Conservation (phyloP, 2,113 vertebrate species). For the Cyanistes caeruleus region DNA sequence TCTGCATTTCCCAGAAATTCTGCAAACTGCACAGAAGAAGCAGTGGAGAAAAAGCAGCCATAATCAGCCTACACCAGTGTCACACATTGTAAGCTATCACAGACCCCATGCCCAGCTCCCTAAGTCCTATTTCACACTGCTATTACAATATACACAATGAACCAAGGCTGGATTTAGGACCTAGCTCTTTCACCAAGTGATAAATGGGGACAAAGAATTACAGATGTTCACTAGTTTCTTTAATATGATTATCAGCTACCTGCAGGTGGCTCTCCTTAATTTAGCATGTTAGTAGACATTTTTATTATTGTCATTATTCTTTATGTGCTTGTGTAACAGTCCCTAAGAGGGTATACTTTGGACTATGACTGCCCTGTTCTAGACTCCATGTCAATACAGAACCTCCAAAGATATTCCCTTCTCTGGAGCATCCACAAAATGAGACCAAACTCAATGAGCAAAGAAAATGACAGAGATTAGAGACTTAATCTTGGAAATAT, state of each 20-base stretch:
- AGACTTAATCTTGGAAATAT: neutral
- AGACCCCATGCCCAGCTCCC: neutral
- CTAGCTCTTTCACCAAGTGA: neutral
- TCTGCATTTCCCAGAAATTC: neutral
- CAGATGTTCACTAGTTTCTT: constrained; percentile 26
- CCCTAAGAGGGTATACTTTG: neutral
- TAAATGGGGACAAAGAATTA: neutral
- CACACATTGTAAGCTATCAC: neutral
- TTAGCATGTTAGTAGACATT: neutral
- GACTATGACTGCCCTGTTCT: neutral
- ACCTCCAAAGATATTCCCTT: neutral
- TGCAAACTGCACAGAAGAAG: constrained; percentile 1
- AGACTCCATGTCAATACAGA: neutral
- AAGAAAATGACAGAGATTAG: neutral
- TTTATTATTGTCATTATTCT: constrained; percentile 34
- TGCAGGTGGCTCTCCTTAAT: constrained; percentile 34
- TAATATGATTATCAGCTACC: constrained; percentile 31
- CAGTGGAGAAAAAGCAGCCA: neutral
- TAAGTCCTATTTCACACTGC: neutral
- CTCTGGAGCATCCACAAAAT: neutral
- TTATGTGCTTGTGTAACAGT: neutral
- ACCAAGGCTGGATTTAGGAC: neutral
- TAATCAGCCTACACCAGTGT: neutral
- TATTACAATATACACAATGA: neutral
- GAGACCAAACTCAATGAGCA: neutral